phyloP scores from a whole-genome alignment of 2,797 vertebrate genomes.

The Chelon auratus region DNA sequence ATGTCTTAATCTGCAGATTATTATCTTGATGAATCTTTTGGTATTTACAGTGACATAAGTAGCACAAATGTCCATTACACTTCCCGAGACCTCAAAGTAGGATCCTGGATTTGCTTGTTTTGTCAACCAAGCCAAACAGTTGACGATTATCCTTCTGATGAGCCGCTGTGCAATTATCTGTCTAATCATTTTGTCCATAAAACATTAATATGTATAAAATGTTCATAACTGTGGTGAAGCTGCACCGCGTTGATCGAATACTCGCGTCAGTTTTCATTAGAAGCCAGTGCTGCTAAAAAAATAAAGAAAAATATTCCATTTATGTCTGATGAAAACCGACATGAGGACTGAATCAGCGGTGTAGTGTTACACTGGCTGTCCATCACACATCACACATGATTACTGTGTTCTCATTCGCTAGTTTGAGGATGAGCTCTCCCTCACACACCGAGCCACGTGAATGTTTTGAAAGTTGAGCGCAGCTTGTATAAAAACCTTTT shows the following conservation, averaged over 20 bases:
- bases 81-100: neutral
- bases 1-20: neutral
- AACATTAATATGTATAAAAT: neutral
- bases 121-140: neutral
- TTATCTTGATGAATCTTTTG: neutral
- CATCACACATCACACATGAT: conserved; percentile 12
- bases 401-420: conserved; percentile 13
- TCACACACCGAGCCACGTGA: conserved; percentile 14
- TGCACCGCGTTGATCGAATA: conserved; percentile 11
- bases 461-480: neutral
- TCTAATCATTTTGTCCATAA: neutral
- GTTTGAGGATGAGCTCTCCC: neutral
- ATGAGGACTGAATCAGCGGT: conserved; percentile 20
- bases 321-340: conserved; percentile 22
- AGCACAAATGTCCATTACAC: neutral
- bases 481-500: conserved; percentile 13
- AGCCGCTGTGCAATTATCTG: no score
- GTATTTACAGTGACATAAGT: conserved; percentile 1
- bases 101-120: neutral
- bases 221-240: neutral
- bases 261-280: conserved; percentile 20
- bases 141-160: neutral
- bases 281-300: neutral
- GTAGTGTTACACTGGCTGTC: conserved; percentile 13
- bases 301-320: neutral